These are phyloP conservation scores for Spea multiplicata DNA, from an alignment of 2,113 vertebrate genomes.

Conservation along the genomic window DNA sequence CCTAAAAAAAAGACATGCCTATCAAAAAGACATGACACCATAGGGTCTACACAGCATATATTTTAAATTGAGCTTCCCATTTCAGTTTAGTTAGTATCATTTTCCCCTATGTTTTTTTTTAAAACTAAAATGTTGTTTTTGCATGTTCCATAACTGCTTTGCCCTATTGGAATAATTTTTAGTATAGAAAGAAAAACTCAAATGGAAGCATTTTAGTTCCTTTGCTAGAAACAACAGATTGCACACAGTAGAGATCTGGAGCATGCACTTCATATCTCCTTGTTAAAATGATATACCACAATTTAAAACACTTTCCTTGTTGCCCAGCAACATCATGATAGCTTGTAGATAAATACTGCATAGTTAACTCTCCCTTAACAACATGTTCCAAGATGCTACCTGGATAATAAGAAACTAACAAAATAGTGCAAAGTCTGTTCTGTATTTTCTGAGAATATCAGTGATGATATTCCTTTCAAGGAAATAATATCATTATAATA, in stretches of 20 bases:
- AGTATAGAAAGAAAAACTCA: too few relatives aligned
- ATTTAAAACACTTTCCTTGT: constrained; percentile 35
- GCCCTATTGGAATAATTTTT: too few relatives aligned
- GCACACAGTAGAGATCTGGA: neutral
- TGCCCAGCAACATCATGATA: constrained; percentile 43
- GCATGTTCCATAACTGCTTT: too few relatives aligned
- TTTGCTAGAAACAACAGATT: neutral
- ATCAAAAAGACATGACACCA: too few relatives aligned
- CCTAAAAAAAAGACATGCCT: too few relatives aligned
- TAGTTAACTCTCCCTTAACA: constrained; percentile 36
- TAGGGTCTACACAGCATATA: too few relatives aligned
- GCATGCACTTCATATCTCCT: constrained; percentile 14
- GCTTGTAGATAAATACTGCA: constrained; percentile 27
- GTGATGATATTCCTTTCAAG: neutral
- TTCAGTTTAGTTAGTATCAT: too few relatives aligned
- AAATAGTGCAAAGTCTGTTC: neutral
- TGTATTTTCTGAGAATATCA: neutral
- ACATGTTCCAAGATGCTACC: constrained; percentile 11
- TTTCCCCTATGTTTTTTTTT: too few relatives aligned
- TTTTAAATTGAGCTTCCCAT: too few relatives aligned
- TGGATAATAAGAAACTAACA: neutral
- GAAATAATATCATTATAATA: too few relatives aligned
- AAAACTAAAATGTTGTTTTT: too few relatives aligned
- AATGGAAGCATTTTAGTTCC: too few relatives aligned
- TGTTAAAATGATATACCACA: constrained; percentile 27